phyloP scores from a whole-genome alignment of 2,888 invertebrate species.

The Dicranocentrus wangi region DNA sequence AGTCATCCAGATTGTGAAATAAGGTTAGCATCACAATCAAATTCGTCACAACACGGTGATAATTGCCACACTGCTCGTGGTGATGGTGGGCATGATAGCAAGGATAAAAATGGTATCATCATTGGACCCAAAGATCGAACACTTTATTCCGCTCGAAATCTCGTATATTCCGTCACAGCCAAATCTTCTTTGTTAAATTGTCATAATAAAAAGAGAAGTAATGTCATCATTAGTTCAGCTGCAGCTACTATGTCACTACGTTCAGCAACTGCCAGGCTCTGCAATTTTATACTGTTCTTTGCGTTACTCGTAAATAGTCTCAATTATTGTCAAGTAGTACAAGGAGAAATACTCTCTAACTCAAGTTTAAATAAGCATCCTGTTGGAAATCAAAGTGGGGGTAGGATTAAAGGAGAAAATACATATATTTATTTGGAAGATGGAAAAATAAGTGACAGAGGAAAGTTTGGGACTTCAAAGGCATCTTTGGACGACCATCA shows the following conservation, averaged over 20 bases:
- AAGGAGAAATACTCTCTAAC: slow-evolving; percentile 37
- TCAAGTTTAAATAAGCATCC: slow-evolving; percentile 12
- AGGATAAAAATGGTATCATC: background rate
- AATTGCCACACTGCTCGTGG: background rate
- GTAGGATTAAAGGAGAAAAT: slow-evolving; percentile 10
- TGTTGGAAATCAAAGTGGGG: slow-evolving; percentile 1
- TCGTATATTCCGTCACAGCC: slow-evolving; percentile 7
- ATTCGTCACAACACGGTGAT: background rate
- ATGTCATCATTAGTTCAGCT: slow-evolving; percentile 50
- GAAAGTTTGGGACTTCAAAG: background rate
- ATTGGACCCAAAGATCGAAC: background rate
- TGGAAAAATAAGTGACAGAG: background rate
- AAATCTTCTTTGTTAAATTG: slow-evolving; percentile 7
- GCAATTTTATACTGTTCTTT: slow-evolving; percentile 23
- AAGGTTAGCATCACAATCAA: background rate
- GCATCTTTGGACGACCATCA: background rate
- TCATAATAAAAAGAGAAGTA: slow-evolving; percentile 21
- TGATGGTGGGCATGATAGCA: background rate
- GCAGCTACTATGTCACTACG: background rate
- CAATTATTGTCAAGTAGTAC: slow-evolving; percentile 40
- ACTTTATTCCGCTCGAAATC: background rate
- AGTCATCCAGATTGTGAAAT: background rate
- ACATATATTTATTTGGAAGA: slow-evolving; percentile 5
- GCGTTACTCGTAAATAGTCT: slow-evolving; percentile 34
- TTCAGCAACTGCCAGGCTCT: slow-evolving; percentile 1